Evolutionary conservation across 2,797 vertebrate species (phyloP).

Genomic region (Melanotaenia trifasciata): DNA sequence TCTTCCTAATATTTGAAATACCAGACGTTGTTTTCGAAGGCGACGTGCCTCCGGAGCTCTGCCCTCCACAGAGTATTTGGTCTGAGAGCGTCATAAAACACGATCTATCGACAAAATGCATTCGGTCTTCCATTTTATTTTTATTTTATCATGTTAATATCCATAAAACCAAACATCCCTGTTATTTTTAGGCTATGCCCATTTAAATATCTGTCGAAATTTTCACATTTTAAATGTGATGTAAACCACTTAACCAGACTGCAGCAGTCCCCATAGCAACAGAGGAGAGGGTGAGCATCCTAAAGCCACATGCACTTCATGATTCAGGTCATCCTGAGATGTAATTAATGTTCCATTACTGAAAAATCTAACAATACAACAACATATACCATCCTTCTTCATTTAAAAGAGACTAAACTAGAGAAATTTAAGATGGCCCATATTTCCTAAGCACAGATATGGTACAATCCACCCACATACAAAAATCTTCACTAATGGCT

Average conservation of each 20-base stretch:
- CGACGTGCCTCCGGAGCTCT: constrained; percentile 13
- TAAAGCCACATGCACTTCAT: constrained; percentile 28
- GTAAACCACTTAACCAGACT: constrained; percentile 70
- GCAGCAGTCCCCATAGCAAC: constrained; percentile 88
- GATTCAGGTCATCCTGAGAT: constrained; percentile 13
- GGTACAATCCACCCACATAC: constrained; percentile 73
- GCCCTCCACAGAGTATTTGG: constrained; percentile 48
- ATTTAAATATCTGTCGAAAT: background rate
- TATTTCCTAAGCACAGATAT: constrained; percentile 44
- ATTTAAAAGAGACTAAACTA: constrained; percentile 29
- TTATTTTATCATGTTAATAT: background rate
- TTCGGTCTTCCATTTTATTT: background rate
- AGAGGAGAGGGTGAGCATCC: constrained; percentile 71
- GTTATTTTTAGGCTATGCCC: background rate
- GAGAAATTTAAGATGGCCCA: constrained; percentile 33
- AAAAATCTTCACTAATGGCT: constrained; percentile 46
- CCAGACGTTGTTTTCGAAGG: background rate
- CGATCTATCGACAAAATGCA: background rate
- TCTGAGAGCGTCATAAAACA: constrained; percentile 24
- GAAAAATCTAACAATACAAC: background rate
- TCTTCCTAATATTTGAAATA: rapidly evolving
- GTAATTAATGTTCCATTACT: background rate
- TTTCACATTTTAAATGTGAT: constrained; percentile 30
- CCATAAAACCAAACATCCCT: rapidly evolving
- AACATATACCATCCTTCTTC: constrained; percentile 12